These are phyloP conservation scores for Ancistrus triradiatus DNA, from an alignment of 2,113 vertebrate genomes.

Conservation along the genomic window DNA sequence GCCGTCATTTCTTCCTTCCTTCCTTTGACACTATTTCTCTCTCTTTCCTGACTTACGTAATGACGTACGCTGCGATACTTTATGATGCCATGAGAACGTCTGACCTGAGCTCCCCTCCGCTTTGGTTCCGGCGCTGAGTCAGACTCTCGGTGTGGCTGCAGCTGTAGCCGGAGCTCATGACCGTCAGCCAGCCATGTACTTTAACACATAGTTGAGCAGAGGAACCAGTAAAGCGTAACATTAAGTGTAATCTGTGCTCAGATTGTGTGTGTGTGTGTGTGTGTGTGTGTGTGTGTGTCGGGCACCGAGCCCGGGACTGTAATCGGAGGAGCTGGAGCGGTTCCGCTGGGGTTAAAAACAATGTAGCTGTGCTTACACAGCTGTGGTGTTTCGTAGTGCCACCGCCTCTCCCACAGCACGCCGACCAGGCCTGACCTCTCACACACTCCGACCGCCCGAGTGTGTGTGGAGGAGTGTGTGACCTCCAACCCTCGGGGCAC, in stretches of 20 bases:
- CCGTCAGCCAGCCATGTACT: too few relatives aligned
- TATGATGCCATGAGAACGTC: too few relatives aligned
- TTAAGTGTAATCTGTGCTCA: too few relatives aligned
- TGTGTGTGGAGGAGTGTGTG: neutral
- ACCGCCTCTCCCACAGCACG: conserved; percentile 50
- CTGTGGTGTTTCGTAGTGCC: conserved; percentile 58
- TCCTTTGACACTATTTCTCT: neutral
- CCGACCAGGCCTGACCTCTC: conserved; percentile 39
- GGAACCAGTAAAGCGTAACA: too few relatives aligned
- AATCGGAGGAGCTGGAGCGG: conserved; percentile 43
- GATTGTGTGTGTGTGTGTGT: too few relatives aligned
- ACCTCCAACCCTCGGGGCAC: conserved; percentile 27
- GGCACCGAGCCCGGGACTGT: conserved; percentile 36
- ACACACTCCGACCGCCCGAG: conserved; percentile 6
- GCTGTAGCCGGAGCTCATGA: too few relatives aligned
- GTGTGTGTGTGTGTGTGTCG: conserved; percentile 36
- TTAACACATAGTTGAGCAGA: too few relatives aligned
- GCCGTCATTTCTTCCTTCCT: neutral
- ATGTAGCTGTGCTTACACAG: conserved; percentile 64
- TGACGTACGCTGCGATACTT: too few relatives aligned
- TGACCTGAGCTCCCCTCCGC: too few relatives aligned
- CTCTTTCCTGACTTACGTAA: too few relatives aligned
- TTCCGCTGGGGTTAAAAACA: conserved; percentile 56
- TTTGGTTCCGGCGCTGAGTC: too few relatives aligned
- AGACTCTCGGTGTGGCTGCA: too few relatives aligned